Percentiles rank a stretch among this genome's conserved stretches.
Evolutionary conservation across 2,113 vertebrate genomes (phyloP).

Genomic region (Herpetotheres cachinnans): DNA sequence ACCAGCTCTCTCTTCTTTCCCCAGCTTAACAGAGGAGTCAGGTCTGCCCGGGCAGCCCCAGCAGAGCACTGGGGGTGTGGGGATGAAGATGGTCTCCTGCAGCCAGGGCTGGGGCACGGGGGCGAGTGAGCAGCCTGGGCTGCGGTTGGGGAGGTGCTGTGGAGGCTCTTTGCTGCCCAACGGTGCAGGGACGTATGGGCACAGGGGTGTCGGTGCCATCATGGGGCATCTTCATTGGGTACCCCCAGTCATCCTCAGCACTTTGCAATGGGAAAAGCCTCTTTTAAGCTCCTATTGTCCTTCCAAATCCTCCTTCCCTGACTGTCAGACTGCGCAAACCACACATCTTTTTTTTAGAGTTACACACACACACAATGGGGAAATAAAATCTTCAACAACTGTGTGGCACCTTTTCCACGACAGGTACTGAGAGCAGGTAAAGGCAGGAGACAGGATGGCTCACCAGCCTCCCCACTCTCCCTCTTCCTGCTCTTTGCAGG

Average conservation of each 20-base stretch:
- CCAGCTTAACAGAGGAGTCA: background rate
- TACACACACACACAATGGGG: background rate
- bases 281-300: background rate
- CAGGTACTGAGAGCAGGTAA: background rate
- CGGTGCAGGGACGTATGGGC: accelerated
- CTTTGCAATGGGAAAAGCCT: background rate
- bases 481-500: background rate
- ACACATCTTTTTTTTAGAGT: background rate
- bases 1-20: background rate
- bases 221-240: accelerated
- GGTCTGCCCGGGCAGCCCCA: background rate
- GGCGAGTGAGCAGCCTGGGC: accelerated
- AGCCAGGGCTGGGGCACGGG: background rate
- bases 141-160: background rate
- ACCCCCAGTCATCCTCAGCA: background rate
- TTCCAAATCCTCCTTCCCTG: background rate
- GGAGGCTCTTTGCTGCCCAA: background rate
- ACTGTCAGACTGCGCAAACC: background rate
- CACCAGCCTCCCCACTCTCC: background rate
- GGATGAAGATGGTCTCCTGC: background rate
- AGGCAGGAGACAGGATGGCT: background rate
- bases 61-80: accelerated
- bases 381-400: background rate
- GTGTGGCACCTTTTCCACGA: background rate
- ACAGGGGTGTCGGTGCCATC: background rate